Evolutionary conservation across 2,113 vertebrate species (phyloP), one percentile per base, ranked within the genome.

Genomic region (Chaenocephalus aceratus): DNA sequence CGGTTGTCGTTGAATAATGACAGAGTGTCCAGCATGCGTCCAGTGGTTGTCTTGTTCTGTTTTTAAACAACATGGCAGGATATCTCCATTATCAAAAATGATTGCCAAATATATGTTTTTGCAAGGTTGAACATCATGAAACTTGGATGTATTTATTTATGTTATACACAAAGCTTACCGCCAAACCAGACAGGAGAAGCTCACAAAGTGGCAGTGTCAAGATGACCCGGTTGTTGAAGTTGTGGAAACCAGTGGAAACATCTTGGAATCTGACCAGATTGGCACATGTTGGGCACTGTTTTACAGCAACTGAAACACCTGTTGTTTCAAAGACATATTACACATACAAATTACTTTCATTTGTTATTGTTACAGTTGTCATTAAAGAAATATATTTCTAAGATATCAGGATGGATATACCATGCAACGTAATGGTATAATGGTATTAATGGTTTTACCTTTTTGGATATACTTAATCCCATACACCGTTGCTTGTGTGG

Each of bases 21-120:
- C 3, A 77, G 80, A 78, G 6, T 53, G n/a, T n/a, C n/a, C n/a
- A n/a, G n/a, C n/a, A n/a, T n/a, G n/a, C n/a, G 13, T 18, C 80
- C 67, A 77, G 4, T 45, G 3, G 60, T 58, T 65, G 74, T 80
- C 41, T 75, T 82, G 61, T 82, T 82, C 80, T 82, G 48, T 16
- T 58, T 21, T 62, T 7, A 11, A 44, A 62, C 36, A 62, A 62
- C 58, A 26, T 16, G 21, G 18, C 21, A 21, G 44, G 21, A 5
- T 36, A 36, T 21, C 15, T 60, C 9, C 26, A 53, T 9, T 3
- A 14, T 6, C 9, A 34, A 11, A 26, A 26, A 26, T 26, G 26
- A 26, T 26, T 26, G 26, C 26, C 26, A 26, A 26, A 26, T 4
- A 54, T 21, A 52, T 54, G 6, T 11, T 21, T 54, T 54, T 26